Conservation (phyloP, 2,113 vertebrate species). For the Clarias batrachus region DNA sequence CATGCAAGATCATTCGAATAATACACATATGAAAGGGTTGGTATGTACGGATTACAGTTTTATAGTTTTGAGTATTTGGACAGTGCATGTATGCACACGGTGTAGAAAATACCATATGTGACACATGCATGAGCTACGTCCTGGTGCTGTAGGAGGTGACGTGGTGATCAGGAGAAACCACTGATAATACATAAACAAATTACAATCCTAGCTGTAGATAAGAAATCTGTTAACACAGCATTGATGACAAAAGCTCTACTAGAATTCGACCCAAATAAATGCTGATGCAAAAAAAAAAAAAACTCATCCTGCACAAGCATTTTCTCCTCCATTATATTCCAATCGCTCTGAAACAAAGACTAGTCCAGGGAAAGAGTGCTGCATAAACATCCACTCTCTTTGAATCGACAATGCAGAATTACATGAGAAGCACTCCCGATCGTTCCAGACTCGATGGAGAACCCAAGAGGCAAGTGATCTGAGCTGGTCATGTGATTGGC, state of each 20-base stretch:
- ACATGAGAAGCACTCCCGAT: conserved; percentile 51
- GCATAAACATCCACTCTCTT: background rate
- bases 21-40: background rate
- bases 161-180: background rate
- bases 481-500: conserved; percentile 42
- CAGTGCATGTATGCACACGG: background rate
- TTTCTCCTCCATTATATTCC: conserved; percentile 3
- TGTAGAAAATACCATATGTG: background rate
- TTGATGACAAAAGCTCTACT: background rate
- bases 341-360: conserved; percentile 28
- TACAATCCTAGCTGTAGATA: background rate
- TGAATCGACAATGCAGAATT: conserved; percentile 48
- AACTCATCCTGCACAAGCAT: background rate
- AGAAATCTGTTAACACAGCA: background rate
- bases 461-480: conserved; percentile 57
- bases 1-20: background rate
- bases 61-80: background rate
- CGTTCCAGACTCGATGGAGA: conserved; percentile 54
- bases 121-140: background rate
- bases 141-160: background rate
- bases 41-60: background rate
- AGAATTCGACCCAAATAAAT: background rate
- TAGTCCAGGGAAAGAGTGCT: background rate
- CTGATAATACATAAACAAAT: background rate
- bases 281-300: background rate